Base-by-base conservation (phyloP, 2,113 vertebrate genomes). In the Gadus macrocephalus region DNA sequence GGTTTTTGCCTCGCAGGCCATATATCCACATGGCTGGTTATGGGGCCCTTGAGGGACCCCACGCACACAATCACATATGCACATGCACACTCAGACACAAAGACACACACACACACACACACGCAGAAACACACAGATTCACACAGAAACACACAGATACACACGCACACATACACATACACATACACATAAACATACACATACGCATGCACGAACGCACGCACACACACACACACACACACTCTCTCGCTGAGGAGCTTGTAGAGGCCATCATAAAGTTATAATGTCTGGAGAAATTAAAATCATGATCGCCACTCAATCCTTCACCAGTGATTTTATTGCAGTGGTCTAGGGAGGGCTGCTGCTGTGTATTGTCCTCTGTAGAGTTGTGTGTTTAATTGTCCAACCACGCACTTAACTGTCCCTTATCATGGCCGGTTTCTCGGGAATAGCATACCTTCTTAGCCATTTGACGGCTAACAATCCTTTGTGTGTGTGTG, bases 401-500 rank as follows among this genome's bases (percentile, higher is more conserved):
- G 53, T 22, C 68, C 64, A 15, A 60, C 42, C 20, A 19, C 53
- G 38, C 20, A 63, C 69, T 68, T 76, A 31, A 42, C 17, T n/a
- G n/a, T 38, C 63, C 38, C 25, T 49, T 12, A 76, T 82, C 71
- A 53, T 20, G 3, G 64, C 28, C 31, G 58, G 59, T 68, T 74
- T 63, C 80, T 66, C 71, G 74, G 83, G 80, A 86, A 78, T 77
- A 79, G 82, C n/a, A 66, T 74, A 49, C 9, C 42, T 81, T 78
- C 85, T 86, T 75, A 49, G 74, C 85, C 77, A 86, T 84, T 72
- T 79, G 81, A 81, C 68, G 8, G 87, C 74, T 89, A 89, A 88
- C 83, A 74, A 72, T 73, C 60, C 27, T 75, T 74, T 55, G 12
- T 49, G 17, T 53, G 20, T 53, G 17, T 53, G n/a, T 15, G 60